phyloP scores from a whole-genome alignment of 2,113 vertebrate species.

The Xiphorhynchus elegans region DNA sequence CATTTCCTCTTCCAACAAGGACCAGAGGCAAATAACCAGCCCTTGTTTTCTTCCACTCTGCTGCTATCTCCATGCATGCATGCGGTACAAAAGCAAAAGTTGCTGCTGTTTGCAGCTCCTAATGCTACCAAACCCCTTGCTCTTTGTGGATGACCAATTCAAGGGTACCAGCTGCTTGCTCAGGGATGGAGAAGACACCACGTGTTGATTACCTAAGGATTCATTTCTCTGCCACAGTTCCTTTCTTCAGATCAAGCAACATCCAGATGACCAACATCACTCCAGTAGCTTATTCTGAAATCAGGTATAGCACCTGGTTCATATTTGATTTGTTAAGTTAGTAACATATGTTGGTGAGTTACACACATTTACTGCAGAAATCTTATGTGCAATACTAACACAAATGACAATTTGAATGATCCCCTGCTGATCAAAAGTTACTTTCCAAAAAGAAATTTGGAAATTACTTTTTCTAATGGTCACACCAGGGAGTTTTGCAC shows the following conservation, averaged over 20 bases:
- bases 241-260: background rate
- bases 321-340: background rate
- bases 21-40: background rate
- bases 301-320: background rate
- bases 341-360: background rate
- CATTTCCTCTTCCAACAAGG: background rate
- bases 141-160: background rate
- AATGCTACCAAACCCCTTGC: accelerated
- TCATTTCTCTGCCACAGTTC: background rate
- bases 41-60: background rate
- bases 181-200: background rate
- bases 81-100: background rate
- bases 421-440: background rate
- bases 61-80: background rate
- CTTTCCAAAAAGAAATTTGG: background rate
- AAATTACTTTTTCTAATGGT: background rate
- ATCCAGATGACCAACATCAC: background rate
- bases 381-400: background rate
- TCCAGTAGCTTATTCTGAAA: background rate
- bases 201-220: accelerated
- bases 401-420: background rate
- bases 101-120: background rate
- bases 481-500: background rate
- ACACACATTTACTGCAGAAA: background rate
- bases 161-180: background rate